Evolutionary conservation across 2,113 vertebrate species (phyloP).

Genomic region (Corythornis madagascariensis): DNA sequence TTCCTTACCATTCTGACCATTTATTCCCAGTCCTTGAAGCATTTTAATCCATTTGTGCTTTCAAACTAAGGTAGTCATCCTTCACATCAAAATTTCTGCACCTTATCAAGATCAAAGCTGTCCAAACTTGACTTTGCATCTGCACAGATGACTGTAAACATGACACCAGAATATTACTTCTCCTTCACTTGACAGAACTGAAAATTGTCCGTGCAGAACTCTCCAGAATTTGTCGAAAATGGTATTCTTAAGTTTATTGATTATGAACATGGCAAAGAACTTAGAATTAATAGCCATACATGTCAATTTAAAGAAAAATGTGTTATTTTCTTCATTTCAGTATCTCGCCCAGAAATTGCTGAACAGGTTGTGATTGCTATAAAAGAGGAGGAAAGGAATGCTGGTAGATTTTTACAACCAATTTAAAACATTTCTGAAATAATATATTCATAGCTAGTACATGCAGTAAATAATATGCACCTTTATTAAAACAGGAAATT

Average conservation of each 20-base stretch:
- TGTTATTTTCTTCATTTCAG: constrained; percentile 34
- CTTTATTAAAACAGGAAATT: constrained; percentile 16
- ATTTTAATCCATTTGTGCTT: constrained; percentile 54
- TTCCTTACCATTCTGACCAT: not conserved
- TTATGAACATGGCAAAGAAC: constrained; percentile 64
- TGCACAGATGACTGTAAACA: constrained; percentile 67
- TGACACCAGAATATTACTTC: constrained; percentile 64
- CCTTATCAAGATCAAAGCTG: constrained; percentile 71
- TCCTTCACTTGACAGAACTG: constrained; percentile 72
- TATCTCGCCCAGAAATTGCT: constrained; percentile 38
- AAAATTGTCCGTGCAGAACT: constrained; percentile 70
- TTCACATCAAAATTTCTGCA: constrained; percentile 65
- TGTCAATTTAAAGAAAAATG: constrained; percentile 61
- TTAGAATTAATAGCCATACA: constrained; percentile 59
- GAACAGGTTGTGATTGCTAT: constrained; percentile 24
- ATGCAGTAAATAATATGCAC: constrained; percentile 61
- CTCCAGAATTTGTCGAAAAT: constrained; percentile 57
- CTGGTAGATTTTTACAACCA: constrained; percentile 33
- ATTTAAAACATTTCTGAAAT: constrained; percentile 46
- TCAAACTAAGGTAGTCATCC: constrained; percentile 47
- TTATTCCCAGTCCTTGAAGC: not conserved
- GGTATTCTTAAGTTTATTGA: constrained; percentile 60
- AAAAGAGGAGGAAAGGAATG: not conserved
- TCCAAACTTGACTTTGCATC: constrained; percentile 69
- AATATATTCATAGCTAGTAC: constrained; percentile 36